Conservation (phyloP, 2,797 vertebrate species). For the Heliangelus exortis region DNA sequence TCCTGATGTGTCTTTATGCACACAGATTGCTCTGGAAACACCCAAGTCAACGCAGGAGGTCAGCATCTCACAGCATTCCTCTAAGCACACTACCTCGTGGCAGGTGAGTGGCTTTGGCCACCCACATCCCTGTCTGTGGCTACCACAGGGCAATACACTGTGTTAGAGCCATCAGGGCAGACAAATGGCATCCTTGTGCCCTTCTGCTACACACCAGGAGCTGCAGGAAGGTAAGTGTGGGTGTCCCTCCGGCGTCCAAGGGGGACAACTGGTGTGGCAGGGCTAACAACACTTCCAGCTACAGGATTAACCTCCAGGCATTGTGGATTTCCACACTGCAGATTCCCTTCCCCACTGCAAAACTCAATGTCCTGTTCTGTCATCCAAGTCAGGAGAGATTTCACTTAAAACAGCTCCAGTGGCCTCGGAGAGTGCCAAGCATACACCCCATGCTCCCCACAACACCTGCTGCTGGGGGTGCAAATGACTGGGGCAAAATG, state of each 20-base stretch:
- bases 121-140: neutral
- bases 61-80: neutral
- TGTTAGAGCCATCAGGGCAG: neutral
- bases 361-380: neutral
- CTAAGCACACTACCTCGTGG: neutral
- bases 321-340: neutral
- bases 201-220: fast-evolving
- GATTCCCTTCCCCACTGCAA: neutral
- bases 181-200: neutral
- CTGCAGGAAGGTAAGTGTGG: fast-evolving
- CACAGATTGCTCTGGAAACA: neutral
- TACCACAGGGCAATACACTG: fast-evolving
- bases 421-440: neutral
- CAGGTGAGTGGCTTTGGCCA: neutral
- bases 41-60: neutral
- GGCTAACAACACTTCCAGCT: neutral
- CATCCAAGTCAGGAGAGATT: neutral
- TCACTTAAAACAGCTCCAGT: neutral
- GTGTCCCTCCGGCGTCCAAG: fast-evolving
- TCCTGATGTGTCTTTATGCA: neutral
- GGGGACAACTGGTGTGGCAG: neutral
- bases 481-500: neutral
- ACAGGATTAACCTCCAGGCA: neutral
- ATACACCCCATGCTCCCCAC: fast-evolving
- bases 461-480: neutral